A percentile compares a stretch with the other conserved stretches of the same genome.
Conservation (phyloP, 2,797 vertebrate genomes). For the Bryconaethiops microstoma region DNA sequence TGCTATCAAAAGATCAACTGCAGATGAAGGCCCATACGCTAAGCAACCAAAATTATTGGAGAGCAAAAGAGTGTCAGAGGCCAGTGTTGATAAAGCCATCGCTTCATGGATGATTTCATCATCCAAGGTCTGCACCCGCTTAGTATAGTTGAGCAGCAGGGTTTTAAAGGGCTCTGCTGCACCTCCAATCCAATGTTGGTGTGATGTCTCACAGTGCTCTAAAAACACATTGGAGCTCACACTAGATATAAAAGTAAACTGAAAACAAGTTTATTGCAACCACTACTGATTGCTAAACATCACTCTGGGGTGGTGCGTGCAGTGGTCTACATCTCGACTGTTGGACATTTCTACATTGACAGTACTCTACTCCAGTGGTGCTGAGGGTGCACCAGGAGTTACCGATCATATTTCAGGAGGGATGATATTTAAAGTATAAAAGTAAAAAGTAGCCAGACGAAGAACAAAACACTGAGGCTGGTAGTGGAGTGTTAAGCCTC, state of each 20-base stretch:
- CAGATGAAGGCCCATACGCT: not conserved
- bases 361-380: slow-evolving; percentile 10
- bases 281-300: not conserved
- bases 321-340: slow-evolving; percentile 17
- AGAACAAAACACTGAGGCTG: too few species aligned
- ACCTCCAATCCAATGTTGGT: not conserved
- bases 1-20: not conserved
- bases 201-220: not conserved
- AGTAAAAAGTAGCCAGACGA: too few species aligned
- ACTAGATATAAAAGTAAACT: slow-evolving; percentile 4
- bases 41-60: slow-evolving; percentile 4
- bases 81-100: slow-evolving; percentile 24
- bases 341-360: slow-evolving; percentile 12
- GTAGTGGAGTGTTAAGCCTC: slow-evolving; percentile 37
- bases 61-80: slow-evolving; percentile 35
- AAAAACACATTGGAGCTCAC: not conserved
- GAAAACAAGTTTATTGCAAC: not conserved
- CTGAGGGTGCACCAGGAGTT: too few species aligned
- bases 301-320: not conserved
- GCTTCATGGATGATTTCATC: slow-evolving; percentile 24
- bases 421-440: too few species aligned
- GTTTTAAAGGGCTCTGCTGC: not conserved
- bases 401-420: too few species aligned
- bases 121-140: slow-evolving; percentile 26
- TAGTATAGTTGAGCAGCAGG: slow-evolving; percentile 20